phyloP scores from a whole-genome alignment of 2,797 vertebrate genomes.

The Sebastes glaucus region DNA sequence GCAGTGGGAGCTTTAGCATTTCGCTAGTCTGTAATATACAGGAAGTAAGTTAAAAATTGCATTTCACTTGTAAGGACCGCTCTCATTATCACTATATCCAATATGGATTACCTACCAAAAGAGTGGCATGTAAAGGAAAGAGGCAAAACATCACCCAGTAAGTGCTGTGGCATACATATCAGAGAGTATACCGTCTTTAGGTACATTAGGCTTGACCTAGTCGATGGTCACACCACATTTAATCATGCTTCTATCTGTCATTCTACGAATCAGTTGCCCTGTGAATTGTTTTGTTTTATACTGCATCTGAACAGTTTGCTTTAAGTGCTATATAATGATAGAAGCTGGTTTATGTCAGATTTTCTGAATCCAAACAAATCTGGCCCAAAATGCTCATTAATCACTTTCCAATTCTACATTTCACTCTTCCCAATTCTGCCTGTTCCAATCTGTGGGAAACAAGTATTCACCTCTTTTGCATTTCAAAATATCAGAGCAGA shows the following conservation, averaged over 20 bases:
- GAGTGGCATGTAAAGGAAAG: slow-evolving; percentile 64
- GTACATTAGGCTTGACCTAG: slow-evolving; percentile 37
- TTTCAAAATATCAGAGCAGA: background rate
- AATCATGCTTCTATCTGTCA: slow-evolving; percentile 8
- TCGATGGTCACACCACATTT: slow-evolving; percentile 51
- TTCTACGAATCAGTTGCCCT: background rate
- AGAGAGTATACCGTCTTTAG: slow-evolving; percentile 31
- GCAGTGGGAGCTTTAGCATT: slow-evolving; percentile 52
- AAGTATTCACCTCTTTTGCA: background rate
- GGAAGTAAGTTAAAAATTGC: slow-evolving; percentile 67
- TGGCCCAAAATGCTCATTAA: background rate
- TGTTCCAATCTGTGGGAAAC: background rate
- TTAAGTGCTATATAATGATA: slow-evolving; percentile 71
- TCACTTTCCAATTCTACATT: slow-evolving; percentile 1
- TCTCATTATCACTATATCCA: slow-evolving; percentile 90
- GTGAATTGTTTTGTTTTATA: slow-evolving; percentile 52
- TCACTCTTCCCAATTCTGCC: background rate
- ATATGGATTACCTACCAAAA: slow-evolving; percentile 98
- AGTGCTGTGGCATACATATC: slow-evolving; percentile 59
- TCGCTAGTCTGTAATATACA: slow-evolving; percentile 82
- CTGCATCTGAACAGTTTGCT: slow-evolving; percentile 62
- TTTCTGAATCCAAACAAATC: background rate
- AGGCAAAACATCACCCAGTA: slow-evolving; percentile 47
- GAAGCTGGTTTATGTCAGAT: background rate
- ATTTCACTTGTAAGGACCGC: slow-evolving; percentile 67